A percentile compares a stretch with the other conserved stretches of the same genome.
These are phyloP conservation scores for Alca torda DNA, from an alignment of 2,797 vertebrate genomes.

Conservation along the genomic window DNA sequence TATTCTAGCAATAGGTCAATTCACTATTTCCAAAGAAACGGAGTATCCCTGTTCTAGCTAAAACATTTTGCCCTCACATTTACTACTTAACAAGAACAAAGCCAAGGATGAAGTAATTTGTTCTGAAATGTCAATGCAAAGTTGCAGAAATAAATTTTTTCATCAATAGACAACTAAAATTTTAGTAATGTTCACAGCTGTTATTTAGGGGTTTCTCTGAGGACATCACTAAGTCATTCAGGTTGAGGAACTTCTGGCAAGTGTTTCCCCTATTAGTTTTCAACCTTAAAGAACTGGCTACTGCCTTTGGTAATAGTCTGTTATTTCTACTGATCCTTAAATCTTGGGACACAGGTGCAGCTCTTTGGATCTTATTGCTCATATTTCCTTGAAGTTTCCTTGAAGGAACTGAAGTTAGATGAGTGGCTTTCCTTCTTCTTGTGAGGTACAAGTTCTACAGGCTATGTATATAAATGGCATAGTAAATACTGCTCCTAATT, in stretches of 20 bases:
- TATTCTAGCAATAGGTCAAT: not conserved
- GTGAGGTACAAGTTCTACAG: not conserved
- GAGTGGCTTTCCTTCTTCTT: not conserved
- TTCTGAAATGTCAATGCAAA: not conserved
- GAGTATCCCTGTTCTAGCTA: accelerated
- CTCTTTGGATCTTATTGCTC: not conserved
- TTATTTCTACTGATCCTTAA: not conserved
- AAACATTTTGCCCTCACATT: not conserved
- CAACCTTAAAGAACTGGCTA: not conserved
- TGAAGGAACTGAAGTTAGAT: not conserved
- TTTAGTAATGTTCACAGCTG: not conserved
- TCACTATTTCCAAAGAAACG: not conserved
- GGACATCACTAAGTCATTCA: not conserved
- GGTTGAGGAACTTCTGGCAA: not conserved
- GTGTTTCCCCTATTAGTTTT: not conserved
- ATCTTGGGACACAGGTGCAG: not conserved
- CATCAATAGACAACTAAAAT: not conserved
- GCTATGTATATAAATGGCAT: not conserved
- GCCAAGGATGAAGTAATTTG: not conserved
- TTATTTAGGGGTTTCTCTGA: not conserved
- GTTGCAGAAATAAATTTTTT: not conserved
- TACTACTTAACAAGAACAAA: not conserved
- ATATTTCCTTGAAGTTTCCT: not conserved
- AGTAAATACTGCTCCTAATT: not conserved
- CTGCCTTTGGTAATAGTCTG: not conserved